Percentiles rank a stretch among this genome's conserved stretches.
Evolutionary conservation across 2,797 vertebrate species (phyloP).

Genomic region (Orestias chungarensis): DNA sequence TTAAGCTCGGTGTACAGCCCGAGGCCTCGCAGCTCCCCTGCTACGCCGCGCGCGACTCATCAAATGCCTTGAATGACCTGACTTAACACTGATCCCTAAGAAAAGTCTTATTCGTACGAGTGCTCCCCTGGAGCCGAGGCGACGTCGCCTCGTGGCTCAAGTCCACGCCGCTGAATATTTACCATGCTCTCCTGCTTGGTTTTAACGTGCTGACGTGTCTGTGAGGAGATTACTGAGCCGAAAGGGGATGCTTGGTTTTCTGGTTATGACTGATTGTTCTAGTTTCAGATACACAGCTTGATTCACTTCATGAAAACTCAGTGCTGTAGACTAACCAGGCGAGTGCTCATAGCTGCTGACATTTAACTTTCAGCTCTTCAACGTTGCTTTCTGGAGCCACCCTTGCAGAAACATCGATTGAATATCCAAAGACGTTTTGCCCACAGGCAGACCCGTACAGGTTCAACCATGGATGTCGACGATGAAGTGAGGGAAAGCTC

Average conservation of each 20-base stretch:
- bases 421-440: constrained; percentile 54
- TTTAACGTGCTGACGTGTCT: constrained; percentile 11
- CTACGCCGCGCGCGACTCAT: constrained; percentile 7
- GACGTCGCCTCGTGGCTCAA: constrained; percentile 32
- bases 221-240: neutral
- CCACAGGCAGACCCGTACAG: constrained; percentile 20
- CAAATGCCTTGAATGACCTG: neutral
- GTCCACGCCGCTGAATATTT: constrained; percentile 39
- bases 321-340: constrained; percentile 34
- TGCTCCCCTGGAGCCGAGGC: constrained; percentile 28
- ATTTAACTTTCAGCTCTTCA: constrained; percentile 62
- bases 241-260: constrained; percentile 1
- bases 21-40: neutral
- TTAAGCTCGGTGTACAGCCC: neutral
- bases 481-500: constrained; percentile 26
- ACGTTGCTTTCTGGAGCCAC: constrained; percentile 47
- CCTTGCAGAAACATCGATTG: constrained; percentile 60
- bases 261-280: neutral
- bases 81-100: constrained; percentile 38
- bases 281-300: neutral
- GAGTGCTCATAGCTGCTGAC: constrained; percentile 60
- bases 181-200: constrained; percentile 27
- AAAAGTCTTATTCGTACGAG: constrained; percentile 28
- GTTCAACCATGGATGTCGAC: constrained; percentile 46
- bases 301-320: constrained; percentile 15